Evolutionary conservation across 2,797 vertebrate genomes (phyloP).

Genomic region (Sorex maritimensis): DNA sequence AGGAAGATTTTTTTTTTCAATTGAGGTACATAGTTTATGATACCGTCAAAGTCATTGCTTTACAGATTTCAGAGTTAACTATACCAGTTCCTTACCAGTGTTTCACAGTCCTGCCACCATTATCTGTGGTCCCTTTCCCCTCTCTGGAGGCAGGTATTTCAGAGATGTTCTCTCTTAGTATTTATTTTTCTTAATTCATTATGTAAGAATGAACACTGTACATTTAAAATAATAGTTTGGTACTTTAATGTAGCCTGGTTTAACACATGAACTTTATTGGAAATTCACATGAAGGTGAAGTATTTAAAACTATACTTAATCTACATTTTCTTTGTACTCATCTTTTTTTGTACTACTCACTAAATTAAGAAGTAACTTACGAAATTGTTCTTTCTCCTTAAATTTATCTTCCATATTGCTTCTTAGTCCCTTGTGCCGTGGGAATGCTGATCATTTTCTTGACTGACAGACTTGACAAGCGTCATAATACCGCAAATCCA

Average conservation of each 20-base stretch:
- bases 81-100: too few species aligned
- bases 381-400: constrained; percentile 10
- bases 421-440: constrained; percentile 25
- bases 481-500: constrained; percentile 22
- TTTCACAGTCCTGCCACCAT: too few species aligned
- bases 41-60: too few species aligned
- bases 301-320: constrained; percentile 48
- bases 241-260: constrained; percentile 43
- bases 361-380: constrained; percentile 67
- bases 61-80: too few species aligned
- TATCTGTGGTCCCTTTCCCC: too few species aligned
- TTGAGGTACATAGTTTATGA: too few species aligned
- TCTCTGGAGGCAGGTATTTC: not conserved
- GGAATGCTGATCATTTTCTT: constrained; percentile 52
- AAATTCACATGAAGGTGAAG: constrained; percentile 49
- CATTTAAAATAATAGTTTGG: constrained; percentile 42
- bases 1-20: not conserved
- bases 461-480: constrained; percentile 39
- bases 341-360: constrained; percentile 19
- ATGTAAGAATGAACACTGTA: constrained; percentile 33
- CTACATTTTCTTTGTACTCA: constrained; percentile 44
- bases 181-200: constrained; percentile 72
- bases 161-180: constrained; percentile 42
- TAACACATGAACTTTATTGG: constrained; percentile 44
- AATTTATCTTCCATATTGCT: constrained; percentile 50